Percentiles rank a stretch among this genome's conserved stretches.
Conservation (phyloP, 2,113 vertebrate genomes). For the Perognathus longimembris region DNA sequence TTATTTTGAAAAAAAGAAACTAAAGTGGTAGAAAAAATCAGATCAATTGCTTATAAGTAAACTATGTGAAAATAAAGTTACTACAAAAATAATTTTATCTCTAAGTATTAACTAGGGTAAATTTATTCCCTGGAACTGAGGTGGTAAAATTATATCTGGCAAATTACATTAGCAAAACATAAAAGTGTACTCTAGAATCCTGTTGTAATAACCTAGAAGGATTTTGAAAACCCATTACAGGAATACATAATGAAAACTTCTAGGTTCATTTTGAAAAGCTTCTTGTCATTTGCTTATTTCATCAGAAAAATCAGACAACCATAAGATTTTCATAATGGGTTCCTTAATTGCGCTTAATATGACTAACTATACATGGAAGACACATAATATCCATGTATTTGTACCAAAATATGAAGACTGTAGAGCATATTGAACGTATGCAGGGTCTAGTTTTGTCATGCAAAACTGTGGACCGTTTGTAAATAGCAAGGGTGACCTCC, state of each 20-base stretch:
- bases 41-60: constrained; percentile 26
- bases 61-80: constrained; percentile 54
- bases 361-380: constrained; percentile 66
- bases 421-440: not conserved
- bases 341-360: constrained; percentile 39
- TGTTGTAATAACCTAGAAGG: constrained; percentile 65
- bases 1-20: constrained; percentile 31
- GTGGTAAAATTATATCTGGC: constrained; percentile 43
- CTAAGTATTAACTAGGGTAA: constrained; percentile 46
- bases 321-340: constrained; percentile 74
- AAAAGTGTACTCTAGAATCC: constrained; percentile 58
- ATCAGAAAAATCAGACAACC: constrained; percentile 75
- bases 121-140: constrained; percentile 38
- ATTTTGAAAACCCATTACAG: constrained; percentile 69
- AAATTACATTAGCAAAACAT: constrained; percentile 55
- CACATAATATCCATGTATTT: constrained; percentile 41
- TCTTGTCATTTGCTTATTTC: constrained; percentile 74
- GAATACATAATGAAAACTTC: constrained; percentile 57
- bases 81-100: constrained; percentile 43
- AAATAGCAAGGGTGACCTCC: constrained; percentile 90
- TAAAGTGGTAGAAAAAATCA: not conserved
- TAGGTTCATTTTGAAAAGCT: constrained; percentile 67
- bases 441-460: constrained; percentile 64
- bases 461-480: constrained; percentile 81
- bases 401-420: constrained; percentile 52